Evolutionary conservation across 2,797 vertebrate species (phyloP), one percentile per base, ranked within the genome.

Genomic region (Cyprinella venusta): DNA sequence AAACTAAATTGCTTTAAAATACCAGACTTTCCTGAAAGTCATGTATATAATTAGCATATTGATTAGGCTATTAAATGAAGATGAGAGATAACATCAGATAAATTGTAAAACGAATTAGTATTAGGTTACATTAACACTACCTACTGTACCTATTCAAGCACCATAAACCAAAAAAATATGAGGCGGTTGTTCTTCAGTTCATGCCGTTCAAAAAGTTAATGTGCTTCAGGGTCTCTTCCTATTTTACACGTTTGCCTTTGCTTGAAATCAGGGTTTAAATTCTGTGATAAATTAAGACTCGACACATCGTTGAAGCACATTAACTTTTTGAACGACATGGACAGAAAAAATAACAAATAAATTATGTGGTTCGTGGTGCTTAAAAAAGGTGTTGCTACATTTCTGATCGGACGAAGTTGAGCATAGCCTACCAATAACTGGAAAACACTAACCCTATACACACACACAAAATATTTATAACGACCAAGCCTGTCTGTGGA

Each of bases 321-420:
- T 0, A 72, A 81, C 54, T 81, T 59, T 69, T 61, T 71, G 24
- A 15, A 26, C 12, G 4, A 6, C 7, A 4, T 26, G 40, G 56
- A 52, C 30, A 40, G 63, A 79, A 26, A 2, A 42, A 45, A 6
- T 2, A 30, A 30, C 10, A 10, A 16, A 52, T 33, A 45, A 16
- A 26, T 42, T 21, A 6, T 33, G 18, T 70, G 36, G 38, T 59
- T 42, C 12, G 21, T 40, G 59, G 13, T 16, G 59, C 59, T 1
- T 26, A 13, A 30, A 63, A 63, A 63, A 63, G 13, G 13, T 63
- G 13, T 63, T 63, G 59, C 24, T 63, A 16, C 7, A 63, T 30
- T 63, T 63, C 24, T 30, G 2, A 63, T 63, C 24, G 59, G 59
- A 30, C 61, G 61, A 79, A 79, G 77, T 79, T 79, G 15, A 68